These are phyloP conservation scores for Rugalucina vietnamica DNA, from an alignment of 2,888 invertebrate species.

Conservation along the genomic window DNA sequence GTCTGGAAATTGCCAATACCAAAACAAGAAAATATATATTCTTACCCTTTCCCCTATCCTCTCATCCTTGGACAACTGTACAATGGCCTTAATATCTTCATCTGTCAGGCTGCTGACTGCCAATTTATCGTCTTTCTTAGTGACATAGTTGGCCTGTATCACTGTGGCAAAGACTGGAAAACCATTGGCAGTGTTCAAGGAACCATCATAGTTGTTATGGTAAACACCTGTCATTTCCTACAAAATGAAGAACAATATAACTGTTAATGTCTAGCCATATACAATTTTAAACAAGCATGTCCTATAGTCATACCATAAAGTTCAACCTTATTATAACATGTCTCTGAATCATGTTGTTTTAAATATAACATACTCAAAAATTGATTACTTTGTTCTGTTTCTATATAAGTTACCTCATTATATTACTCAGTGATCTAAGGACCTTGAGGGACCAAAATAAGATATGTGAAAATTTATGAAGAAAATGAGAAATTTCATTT, in stretches of 20 bases:
- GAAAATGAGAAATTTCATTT: too few species aligned
- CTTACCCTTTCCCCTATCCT: conserved; percentile 90
- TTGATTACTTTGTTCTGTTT: too few species aligned
- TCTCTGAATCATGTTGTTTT: too few species aligned
- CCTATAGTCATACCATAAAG: background rate
- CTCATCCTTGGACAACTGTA: conserved; percentile 88
- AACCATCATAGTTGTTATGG: conserved; percentile 98
- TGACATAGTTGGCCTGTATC: conserved; percentile 97
- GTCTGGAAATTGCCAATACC: too few species aligned
- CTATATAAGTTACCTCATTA: too few species aligned
- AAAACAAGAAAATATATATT: background rate
- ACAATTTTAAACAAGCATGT: background rate
- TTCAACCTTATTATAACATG: background rate
- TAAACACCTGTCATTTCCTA: conserved; percentile 92
- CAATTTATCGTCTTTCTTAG: conserved; percentile 96
- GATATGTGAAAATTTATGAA: too few species aligned
- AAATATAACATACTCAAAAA: too few species aligned
- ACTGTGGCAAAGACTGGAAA: conserved; percentile 99
- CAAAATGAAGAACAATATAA: conserved; percentile 40
- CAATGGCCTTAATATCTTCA: conserved; percentile 93
- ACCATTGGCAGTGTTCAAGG: conserved; percentile 92
- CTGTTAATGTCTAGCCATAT: background rate
- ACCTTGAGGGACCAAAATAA: too few species aligned
- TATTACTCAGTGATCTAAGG: too few species aligned
- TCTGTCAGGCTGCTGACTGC: conserved; percentile 97